Conservation (phyloP, 1,140 invertebrate genomes). For the Ips typographus region DNA sequence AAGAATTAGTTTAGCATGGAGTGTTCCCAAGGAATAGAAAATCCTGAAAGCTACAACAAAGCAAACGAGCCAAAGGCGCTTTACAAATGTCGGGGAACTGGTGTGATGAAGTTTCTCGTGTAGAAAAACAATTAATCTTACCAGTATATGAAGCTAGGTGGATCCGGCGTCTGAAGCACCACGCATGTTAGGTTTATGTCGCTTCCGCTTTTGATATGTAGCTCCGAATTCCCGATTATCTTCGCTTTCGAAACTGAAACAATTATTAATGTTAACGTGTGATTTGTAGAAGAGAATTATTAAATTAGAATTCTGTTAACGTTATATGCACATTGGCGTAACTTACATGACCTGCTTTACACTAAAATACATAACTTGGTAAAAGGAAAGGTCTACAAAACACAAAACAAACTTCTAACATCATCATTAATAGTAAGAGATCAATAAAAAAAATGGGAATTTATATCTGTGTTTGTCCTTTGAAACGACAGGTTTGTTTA, state of each 20-base stretch:
- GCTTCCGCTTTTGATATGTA: slow-evolving; percentile 84
- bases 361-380: too few relatives aligned
- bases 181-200: slow-evolving; percentile 90
- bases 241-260: slow-evolving; percentile 84
- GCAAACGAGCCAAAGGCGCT: slow-evolving; percentile 3
- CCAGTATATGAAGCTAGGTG: slow-evolving; percentile 91
- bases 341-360: not conserved
- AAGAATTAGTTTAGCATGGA: too few relatives aligned
- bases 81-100: not conserved
- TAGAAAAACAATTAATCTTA: slow-evolving; percentile 35
- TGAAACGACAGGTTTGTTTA: too few relatives aligned
- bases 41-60: slow-evolving; percentile 3
- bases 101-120: slow-evolving; percentile 19
- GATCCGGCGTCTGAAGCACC: slow-evolving; percentile 80
- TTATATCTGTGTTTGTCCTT: too few relatives aligned
- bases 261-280: slow-evolving; percentile 39
- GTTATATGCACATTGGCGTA: not conserved
- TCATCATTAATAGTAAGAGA: too few relatives aligned
- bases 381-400: too few relatives aligned
- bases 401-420: too few relatives aligned
- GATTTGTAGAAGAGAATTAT: slow-evolving; percentile 7
- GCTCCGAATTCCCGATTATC: slow-evolving; percentile 80
- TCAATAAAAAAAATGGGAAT: too few relatives aligned
- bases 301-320: not conserved
- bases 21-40: not conserved